Conservation (phyloP, 92 coral and sea anemone species). For the Anthopleura xanthogrammica region DNA sequence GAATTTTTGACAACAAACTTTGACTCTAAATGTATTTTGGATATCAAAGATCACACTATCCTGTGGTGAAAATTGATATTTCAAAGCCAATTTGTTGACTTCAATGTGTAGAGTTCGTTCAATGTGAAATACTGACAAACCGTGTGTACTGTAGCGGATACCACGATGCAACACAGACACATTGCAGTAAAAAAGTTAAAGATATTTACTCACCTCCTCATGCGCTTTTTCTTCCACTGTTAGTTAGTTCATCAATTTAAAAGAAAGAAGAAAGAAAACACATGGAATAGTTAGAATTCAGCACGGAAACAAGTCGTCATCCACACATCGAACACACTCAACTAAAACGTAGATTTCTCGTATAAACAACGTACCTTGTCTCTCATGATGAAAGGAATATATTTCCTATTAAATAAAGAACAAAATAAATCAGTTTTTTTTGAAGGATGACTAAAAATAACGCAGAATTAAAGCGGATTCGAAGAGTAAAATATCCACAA, state of each 20-base stretch:
- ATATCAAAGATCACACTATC: too few species aligned
- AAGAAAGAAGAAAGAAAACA: slow-evolving; percentile 14
- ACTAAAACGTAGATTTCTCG: not conserved
- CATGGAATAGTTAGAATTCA: not conserved
- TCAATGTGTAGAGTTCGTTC: too few species aligned
- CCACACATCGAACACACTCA: not conserved
- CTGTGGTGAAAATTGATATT: too few species aligned
- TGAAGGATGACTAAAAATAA: slow-evolving; percentile 28
- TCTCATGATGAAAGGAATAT: slow-evolving; percentile 62
- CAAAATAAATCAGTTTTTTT: slow-evolving; percentile 2
- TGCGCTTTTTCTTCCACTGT: slow-evolving; percentile 93
- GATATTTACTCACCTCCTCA: slow-evolving; percentile 70
- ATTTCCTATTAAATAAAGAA: slow-evolving; percentile 35
- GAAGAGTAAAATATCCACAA: not conserved
- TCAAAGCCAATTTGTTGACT: too few species aligned
- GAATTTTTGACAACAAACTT: too few species aligned
- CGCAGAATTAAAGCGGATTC: slow-evolving; percentile 33
- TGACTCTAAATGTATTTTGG: too few species aligned
- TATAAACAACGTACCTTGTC: slow-evolving; percentile 42
- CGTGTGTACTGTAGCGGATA: too few species aligned
- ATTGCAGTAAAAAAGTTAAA: not conserved
- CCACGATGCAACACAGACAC: too few species aligned
- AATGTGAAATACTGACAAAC: too few species aligned
- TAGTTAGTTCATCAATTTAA: not conserved
- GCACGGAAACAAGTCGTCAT: not conserved